phyloP scores from a whole-genome alignment of 2,797 vertebrate species.

The Nothura maculosa region DNA sequence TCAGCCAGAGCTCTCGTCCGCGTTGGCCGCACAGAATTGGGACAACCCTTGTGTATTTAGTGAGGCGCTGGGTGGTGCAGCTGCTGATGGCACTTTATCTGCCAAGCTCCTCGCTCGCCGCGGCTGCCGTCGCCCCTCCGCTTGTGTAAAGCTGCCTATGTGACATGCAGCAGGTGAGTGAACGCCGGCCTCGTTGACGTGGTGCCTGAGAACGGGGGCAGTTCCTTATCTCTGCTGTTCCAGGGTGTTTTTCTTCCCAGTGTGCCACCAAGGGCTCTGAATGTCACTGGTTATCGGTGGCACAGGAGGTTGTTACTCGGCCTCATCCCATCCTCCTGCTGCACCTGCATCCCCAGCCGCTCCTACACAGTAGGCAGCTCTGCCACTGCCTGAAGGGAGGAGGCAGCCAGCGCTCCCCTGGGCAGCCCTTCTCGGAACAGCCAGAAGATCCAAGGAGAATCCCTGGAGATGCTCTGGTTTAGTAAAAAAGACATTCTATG shows the following conservation, averaged over 20 bases:
- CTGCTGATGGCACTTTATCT: background rate
- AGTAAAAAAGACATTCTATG: background rate
- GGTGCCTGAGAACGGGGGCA: background rate
- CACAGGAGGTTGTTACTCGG: background rate
- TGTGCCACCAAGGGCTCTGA: background rate
- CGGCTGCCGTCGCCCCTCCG: background rate
- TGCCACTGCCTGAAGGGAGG: background rate
- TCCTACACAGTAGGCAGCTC: background rate
- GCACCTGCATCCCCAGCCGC: background rate
- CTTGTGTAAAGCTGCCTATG: background rate
- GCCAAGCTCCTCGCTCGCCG: background rate
- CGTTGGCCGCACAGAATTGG: background rate
- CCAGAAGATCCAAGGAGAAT: background rate
- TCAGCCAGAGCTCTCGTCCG: background rate
- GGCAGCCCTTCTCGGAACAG: background rate
- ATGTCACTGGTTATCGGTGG: background rate
- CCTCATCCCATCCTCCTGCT: background rate
- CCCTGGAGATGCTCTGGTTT: background rate
- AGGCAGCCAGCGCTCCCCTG: background rate
- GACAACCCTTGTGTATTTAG: slow-evolving; percentile 8
- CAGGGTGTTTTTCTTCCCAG: background rate
- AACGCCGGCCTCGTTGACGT: background rate
- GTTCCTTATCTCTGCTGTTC: background rate
- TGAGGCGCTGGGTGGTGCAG: background rate
- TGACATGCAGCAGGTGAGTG: background rate